Evolutionary conservation across 2,113 vertebrate genomes (phyloP), one percentile per base, ranked within the genome.

Genomic region (Benitochromis conjunctus): DNA sequence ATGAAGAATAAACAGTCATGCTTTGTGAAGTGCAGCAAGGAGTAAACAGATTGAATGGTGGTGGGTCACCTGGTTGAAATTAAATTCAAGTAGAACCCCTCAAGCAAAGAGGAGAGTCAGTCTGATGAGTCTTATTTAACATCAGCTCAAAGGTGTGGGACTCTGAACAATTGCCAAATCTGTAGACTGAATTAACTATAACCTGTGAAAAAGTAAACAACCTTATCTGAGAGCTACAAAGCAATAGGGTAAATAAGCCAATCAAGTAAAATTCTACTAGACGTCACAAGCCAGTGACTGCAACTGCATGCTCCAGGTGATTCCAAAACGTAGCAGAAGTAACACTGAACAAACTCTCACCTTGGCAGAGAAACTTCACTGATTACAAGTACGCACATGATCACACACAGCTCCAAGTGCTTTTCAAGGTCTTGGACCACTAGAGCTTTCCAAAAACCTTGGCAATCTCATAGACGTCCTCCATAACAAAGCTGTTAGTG

Each of bases 391-490:
- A 43, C 13, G n/a, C 38, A 69, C 13, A 24, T 43, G 64, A 46
- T 69, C 38, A 10, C 64, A 26, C 38, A 26, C 21, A 71, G 58
- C 9, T 36, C 58, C 58, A 62, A 64, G 21, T 71, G 3, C 3
- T 71, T 71, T 71, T 48, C 66, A 71, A 48, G 41, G 66, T 18
- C 66, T 29, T 48, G 41, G 66, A 48, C 24, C 14, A 29, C 66
- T 71, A 43, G 21, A 46, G 41, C n/a, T 41, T 24, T 41, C 12
- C 38, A 26, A 48, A 71, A 46, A 71, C 12, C 38, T 71, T 46
- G 38, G 38, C 21, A 71, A 48, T 46, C 13, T 10, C 24, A 26
- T 24, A 71, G 43, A 43, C 26, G n/a, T 2, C 38, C 38, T 46
- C 21, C 41, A 26, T 71, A 46, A 71, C 21, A 71, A 71, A 46